These are phyloP conservation scores for Anableps anableps DNA, from an alignment of 2,797 vertebrate genomes.

Conservation along the genomic window DNA sequence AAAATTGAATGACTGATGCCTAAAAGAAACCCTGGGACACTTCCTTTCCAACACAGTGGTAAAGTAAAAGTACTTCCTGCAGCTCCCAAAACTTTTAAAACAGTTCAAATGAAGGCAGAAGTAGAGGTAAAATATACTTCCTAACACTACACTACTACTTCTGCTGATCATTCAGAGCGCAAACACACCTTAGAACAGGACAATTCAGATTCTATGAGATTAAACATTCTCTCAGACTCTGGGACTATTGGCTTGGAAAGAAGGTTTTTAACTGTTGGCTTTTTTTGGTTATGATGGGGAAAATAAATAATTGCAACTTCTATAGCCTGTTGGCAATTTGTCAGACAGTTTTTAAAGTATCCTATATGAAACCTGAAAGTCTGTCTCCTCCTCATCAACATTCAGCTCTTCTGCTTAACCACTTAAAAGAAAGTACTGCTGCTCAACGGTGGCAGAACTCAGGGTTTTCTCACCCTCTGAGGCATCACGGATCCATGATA, in stretches of 20 bases:
- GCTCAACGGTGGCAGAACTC: not conserved
- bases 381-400: not conserved
- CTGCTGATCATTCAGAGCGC: not conserved
- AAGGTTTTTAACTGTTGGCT: not conserved
- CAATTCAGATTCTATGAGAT: not conserved
- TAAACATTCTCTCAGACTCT: not conserved
- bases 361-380: not conserved
- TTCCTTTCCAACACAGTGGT: too few relatives aligned
- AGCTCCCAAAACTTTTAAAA: not conserved
- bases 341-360: not conserved
- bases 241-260: not conserved
- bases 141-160: not conserved
- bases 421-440: not conserved
- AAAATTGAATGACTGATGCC: too few relatives aligned
- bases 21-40: too few relatives aligned
- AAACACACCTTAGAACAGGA: not conserved
- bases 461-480: not conserved
- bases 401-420: not conserved
- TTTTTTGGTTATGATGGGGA: not conserved
- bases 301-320: constrained; percentile 1
- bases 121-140: not conserved
- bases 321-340: not conserved
- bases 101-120: not conserved
- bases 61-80: not conserved
- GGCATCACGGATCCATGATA: not conserved